phyloP scores from a whole-genome alignment of 2,113 vertebrate genomes.

The Gulo gulo region DNA sequence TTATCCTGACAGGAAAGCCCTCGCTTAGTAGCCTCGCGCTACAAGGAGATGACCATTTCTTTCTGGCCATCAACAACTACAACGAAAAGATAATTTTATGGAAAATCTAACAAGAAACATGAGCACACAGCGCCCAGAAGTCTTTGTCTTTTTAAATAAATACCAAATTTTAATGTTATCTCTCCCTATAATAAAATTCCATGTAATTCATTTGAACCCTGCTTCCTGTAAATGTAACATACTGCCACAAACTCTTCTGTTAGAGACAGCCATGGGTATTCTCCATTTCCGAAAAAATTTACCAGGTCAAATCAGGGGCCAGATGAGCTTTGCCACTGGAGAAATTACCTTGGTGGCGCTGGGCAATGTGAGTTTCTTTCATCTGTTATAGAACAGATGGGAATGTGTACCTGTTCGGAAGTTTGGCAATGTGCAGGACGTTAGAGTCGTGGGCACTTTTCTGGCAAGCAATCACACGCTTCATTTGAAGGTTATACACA shows the following conservation, averaged over 20 bases:
- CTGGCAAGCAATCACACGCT: constrained; percentile 92
- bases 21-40: background rate
- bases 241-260: background rate
- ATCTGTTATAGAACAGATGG: background rate
- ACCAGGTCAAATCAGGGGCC: constrained; percentile 41
- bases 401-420: constrained; percentile 85
- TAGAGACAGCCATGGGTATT: background rate
- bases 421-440: constrained; percentile 88
- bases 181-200: background rate
- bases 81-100: background rate
- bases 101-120: constrained; percentile 15
- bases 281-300: background rate
- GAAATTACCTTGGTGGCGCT: background rate
- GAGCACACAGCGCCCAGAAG: background rate
- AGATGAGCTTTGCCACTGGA: background rate
- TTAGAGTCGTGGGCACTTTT: constrained; percentile 94
- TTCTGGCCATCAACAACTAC: background rate
- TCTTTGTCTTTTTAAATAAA: constrained; percentile 10
- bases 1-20: background rate
- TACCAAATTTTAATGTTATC: background rate
- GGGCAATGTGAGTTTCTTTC: constrained; percentile 29
- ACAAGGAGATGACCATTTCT: background rate
- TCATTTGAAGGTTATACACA: constrained; percentile 90
- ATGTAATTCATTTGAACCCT: background rate
- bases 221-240: background rate